Percentiles rank a stretch among this genome's conserved stretches.
Conservation (phyloP, 2,888 invertebrate genomes). For the Cactoblastis cactorum region DNA sequence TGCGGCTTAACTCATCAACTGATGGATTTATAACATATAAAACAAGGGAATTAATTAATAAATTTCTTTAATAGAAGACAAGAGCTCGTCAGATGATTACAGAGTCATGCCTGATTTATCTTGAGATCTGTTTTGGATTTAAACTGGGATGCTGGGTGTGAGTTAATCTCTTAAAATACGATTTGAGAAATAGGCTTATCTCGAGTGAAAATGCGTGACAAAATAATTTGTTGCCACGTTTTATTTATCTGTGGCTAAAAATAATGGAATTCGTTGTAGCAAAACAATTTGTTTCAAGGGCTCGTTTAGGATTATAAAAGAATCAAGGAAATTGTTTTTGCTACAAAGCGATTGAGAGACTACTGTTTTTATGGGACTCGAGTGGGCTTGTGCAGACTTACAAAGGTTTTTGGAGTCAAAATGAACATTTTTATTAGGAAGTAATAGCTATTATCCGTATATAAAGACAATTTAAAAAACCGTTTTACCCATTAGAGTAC, state of each 20-base stretch:
- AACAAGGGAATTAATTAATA: constrained; percentile 10
- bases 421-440: too few relatives aligned
- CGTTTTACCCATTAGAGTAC: too few relatives aligned
- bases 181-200: constrained; percentile 43
- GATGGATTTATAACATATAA: too few relatives aligned
- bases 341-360: neutral
- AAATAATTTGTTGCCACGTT: constrained; percentile 41
- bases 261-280: neutral
- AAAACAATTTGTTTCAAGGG: neutral
- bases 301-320: constrained; percentile 6
- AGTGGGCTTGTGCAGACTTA: too few relatives aligned
- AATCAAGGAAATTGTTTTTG: neutral
- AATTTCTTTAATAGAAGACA: constrained; percentile 17
- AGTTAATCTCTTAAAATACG: constrained; percentile 57
- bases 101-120: constrained; percentile 31
- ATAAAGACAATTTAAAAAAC: too few relatives aligned
- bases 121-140: constrained; percentile 45
- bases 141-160: constrained; percentile 37
- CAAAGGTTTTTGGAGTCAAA: too few relatives aligned
- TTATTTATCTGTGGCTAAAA: constrained; percentile 32
- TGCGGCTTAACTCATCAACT: too few relatives aligned
- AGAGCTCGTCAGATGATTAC: constrained; percentile 19
- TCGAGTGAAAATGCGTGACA: constrained; percentile 50
- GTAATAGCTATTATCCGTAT: too few relatives aligned
- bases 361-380: too few relatives aligned